Base-by-base conservation (phyloP, 2,113 vertebrate genomes). In the Oryzias curvinotus region DNA sequence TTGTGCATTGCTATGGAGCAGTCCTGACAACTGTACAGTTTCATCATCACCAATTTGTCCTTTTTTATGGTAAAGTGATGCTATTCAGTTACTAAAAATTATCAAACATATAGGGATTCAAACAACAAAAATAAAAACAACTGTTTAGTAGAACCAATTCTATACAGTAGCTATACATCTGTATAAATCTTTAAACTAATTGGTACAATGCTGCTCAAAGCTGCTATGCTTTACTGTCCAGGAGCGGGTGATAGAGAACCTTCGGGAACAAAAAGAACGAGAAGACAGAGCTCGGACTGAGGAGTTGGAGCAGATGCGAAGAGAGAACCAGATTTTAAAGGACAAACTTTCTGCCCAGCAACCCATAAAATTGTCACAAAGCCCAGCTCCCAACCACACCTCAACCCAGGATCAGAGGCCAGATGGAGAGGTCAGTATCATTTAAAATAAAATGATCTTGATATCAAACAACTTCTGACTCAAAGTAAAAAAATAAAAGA, bases 181-280 rank as follows among this genome's bases (percentile, higher is more conserved):
- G 6, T 36, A 12, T 36, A 36, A 36, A 36, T 36, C 36, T 12
- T 10, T 10, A 36, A 36, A 10, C 36, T 3, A 36, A 3, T 41
- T 17, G n/a, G 44, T 6, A n/a, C 25, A 18, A 47, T 46, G n/a
- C 23, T 18, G 1, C 25, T 61, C 25, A 25, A 1, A 28, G 12
- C 7, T 42, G 15, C 15, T 21, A 0, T 47, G 49, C 50, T 30
- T 52, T 8, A 60, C 57, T 44, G 5, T 75, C 21, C 80, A 98
- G 97, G 97, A 99, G 83, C 93, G 94, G 90, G 96, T 99, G 84
- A 99, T 99, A 69, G 96, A 99, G 64, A 95, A 92, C 68, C 92
- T 99, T 66, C 95, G 96, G 65, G 96, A 99, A 75, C 95, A 97
- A 71, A 92, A 91, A 55, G 96, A 95, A 36, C 91, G 94, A 86